These are phyloP conservation scores for Dromius quadrimaculatus DNA, from an alignment of 2,888 invertebrate genomes.

Conservation along the genomic window DNA sequence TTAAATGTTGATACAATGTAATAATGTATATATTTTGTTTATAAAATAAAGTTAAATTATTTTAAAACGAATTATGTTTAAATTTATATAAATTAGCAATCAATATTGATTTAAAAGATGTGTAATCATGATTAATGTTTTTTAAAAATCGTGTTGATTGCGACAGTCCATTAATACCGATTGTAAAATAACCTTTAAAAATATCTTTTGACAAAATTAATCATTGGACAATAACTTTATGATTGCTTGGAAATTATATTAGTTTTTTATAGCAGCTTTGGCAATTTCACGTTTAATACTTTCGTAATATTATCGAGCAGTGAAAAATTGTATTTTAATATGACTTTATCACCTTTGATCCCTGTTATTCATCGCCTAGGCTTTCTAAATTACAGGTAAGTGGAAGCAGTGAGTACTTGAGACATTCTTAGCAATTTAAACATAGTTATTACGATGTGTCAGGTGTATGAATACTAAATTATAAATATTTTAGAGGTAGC, in stretches of 20 bases:
- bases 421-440: constrained; percentile 30
- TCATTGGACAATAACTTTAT: constrained; percentile 26
- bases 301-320: constrained; percentile 19
- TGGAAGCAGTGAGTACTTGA: constrained; percentile 23
- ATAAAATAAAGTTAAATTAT: constrained; percentile 32
- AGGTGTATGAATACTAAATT: constrained; percentile 27
- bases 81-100: too few species aligned
- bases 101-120: neutral
- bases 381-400: constrained; percentile 35
- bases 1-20: constrained; percentile 6
- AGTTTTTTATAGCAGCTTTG: constrained; percentile 6
- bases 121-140: constrained; percentile 15
- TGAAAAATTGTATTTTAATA: constrained; percentile 36
- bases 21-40: constrained; percentile 12
- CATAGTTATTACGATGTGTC: constrained; percentile 20
- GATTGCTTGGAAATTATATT: constrained; percentile 34
- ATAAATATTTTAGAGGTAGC: constrained; percentile 23
- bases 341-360: constrained; percentile 23
- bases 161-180: constrained; percentile 6
- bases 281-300: constrained; percentile 17
- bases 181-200: constrained; percentile 20
- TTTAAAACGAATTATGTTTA: constrained; percentile 17
- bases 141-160: neutral
- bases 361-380: constrained; percentile 1
- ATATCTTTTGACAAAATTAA: constrained; percentile 25